Evolutionary conservation across 37 sponge, comb jelly and placozoan genomes (phyloP), one percentile per base, ranked within the genome.

Genomic region (Cliona cf. orientalis): DNA sequence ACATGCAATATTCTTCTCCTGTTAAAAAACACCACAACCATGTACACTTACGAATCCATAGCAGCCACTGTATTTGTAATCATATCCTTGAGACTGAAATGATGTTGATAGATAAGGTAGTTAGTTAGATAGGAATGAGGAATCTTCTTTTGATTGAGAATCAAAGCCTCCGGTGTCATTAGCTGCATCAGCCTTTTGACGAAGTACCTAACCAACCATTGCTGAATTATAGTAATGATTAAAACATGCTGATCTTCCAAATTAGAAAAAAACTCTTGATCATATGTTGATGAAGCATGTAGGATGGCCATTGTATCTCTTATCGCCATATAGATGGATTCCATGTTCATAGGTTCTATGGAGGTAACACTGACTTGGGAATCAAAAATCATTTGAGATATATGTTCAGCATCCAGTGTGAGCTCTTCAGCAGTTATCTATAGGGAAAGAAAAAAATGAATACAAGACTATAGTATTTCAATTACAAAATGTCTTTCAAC

Each of bases 71-170:
- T n/a, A 7, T 42, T 84, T 5, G 42, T 34, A 7, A 91, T 60
- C 22, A 91, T 37, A 25, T 81, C 78, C 31, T 84, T 85, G 49
- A 92, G 44, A 36, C 76, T 68, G 40, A 92, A 92, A 65, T 92
- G 93, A 35, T 37, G 61, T 71, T 92, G 93, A 57, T 84, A 80
- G 6, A 25, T 80, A 19, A 92, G 74, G 77, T 92, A 92, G 42
- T 60, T 44, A 44, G 63, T 35, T 34, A 84, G 14, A 42, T 72
- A 87, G 33, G 72, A 81, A 28, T 22, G 21, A 37, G 76, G 81
- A 9, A 87, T 64, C 55, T 56, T 58, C 2, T 23, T 57, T 59
- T 42, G 37, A 17, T 86, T 46, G 11, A 80, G 3, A 21, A 82
- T 70, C 4, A 84, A 58, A 0, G 74, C 90, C 21, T 83, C 84